Base-by-base conservation (phyloP, 1,140 invertebrate species). In the Formica exsecta region DNA sequence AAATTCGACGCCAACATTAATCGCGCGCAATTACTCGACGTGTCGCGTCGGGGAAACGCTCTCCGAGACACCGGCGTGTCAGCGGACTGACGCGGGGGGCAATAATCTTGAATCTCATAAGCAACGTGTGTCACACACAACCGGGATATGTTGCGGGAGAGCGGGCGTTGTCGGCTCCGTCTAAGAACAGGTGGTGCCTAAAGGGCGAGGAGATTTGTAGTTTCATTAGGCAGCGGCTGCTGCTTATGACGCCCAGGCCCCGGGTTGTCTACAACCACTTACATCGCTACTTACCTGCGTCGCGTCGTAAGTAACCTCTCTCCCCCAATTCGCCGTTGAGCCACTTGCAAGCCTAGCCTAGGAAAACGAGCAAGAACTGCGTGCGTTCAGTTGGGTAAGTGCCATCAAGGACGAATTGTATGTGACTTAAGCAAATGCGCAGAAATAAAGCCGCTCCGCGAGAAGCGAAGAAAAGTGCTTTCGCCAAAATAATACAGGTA, bases 141-240 rank as follows among this genome's bases (percentile, higher is more conserved):
- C 92, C 88, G 89, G 48, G 13, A 51, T 89, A 83, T 93, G 93
- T 90, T 91, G 92, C 41, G 90, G 81, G 84, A 32, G 29, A 73
- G 85, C 68, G 85, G 85, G 70, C 73, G 92, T 89, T 89, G 87
- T 92, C 83, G 88, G 89, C 86, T 87, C 91, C 48, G 48, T 88
- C 92, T 93, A 91, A 93, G 92, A 94, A 94, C 93, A 94, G 94
- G 93, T 94, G 94, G 92, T 93, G 93, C 92, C 93, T 93, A 93
- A 91, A 93, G 92, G 92, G 92, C 90, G 92, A 91, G 92, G 94
- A 95, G 95, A 95, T 95, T 95, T 95, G 95, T 95, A 95, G 95
- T 95, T 95, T 95, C 95, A 95, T 95, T 95, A 95, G 94, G 94
- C 92, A 92, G 90, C 94, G 94, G 93, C 91, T 95, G 95, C 92